A percentile compares a stretch with the other conserved stretches of the same genome.
These are phyloP conservation scores for Actinemys pallida DNA, from an alignment of 2,113 vertebrate genomes.

Conservation along the genomic window DNA sequence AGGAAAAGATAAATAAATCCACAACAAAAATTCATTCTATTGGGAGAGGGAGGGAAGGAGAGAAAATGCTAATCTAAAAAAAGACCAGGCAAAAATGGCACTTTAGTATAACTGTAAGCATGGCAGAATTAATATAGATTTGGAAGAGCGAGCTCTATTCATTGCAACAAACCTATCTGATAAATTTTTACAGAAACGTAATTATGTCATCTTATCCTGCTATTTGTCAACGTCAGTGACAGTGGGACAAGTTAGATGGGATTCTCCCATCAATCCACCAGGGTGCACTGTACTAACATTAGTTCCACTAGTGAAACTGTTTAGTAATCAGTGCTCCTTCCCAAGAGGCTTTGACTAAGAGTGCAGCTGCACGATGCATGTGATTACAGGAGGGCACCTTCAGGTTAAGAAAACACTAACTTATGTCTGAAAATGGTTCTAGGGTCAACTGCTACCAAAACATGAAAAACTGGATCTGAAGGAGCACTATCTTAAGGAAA, in stretches of 20 bases:
- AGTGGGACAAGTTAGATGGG: background rate
- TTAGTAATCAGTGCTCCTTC: background rate
- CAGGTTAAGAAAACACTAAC: slow-evolving; percentile 63
- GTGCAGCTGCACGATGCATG: slow-evolving; percentile 24
- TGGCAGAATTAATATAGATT: fast-evolving
- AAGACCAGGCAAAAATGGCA: background rate
- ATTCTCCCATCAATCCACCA: background rate
- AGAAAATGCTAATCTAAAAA: background rate
- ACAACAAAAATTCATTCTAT: background rate
- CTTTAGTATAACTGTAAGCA: fast-evolving
- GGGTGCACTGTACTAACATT: background rate
- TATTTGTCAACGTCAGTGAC: too few species aligned
- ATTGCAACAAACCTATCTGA: fast-evolving
- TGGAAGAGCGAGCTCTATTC: background rate
- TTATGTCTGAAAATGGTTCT: slow-evolving; percentile 31
- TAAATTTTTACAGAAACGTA: fast-evolving
- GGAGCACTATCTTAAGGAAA: slow-evolving; percentile 27
- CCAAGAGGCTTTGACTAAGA: background rate
- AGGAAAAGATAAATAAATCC: background rate
- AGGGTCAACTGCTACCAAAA: slow-evolving; percentile 61
- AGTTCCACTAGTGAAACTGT: background rate
- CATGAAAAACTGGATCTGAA: slow-evolving; percentile 15
- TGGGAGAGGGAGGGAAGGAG: background rate
- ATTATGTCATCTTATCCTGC: background rate
- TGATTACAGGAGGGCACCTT: slow-evolving; percentile 44